These are phyloP conservation scores for Phytoseiulus persimilis DNA, from an alignment of 2,888 invertebrate genomes.

Conservation along the genomic window DNA sequence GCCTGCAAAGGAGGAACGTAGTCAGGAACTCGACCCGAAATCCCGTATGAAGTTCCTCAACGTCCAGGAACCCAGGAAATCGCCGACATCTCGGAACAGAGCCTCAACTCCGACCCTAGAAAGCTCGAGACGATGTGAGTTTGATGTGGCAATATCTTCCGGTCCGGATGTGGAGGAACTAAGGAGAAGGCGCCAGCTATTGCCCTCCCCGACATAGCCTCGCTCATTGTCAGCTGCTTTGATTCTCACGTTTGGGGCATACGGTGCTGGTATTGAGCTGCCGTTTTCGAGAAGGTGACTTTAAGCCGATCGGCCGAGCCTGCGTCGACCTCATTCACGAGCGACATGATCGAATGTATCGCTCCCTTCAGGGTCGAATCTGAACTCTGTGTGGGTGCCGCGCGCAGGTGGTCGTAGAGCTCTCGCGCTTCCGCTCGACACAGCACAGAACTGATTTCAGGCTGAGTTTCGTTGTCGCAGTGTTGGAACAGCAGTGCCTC, in stretches of 20 bases:
- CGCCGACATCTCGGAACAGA: no score
- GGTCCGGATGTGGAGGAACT: no score
- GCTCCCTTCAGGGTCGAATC: background rate
- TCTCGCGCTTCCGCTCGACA: background rate
- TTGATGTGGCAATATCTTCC: no score
- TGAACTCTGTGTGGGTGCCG: background rate
- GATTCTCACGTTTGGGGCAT: background rate
- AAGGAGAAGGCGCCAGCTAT: no score
- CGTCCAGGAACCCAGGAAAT: no score
- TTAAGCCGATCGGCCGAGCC: background rate
- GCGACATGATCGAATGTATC: background rate
- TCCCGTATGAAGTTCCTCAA: no score
- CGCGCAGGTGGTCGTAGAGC: background rate
- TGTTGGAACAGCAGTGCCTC: background rate
- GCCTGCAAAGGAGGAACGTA: background rate
- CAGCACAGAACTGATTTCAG: background rate
- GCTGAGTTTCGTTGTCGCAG: background rate
- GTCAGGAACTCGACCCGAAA: background rate
- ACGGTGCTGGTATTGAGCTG: background rate
- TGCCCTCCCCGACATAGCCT: no score
- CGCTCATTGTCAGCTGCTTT: no score
- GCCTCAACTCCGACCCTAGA: no score
- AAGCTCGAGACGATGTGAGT: no score
- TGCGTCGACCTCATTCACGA: background rate
- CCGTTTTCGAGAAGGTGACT: background rate